phyloP scores from a whole-genome alignment of 2,888 invertebrate genomes.

The Coleophora flavipennella region DNA sequence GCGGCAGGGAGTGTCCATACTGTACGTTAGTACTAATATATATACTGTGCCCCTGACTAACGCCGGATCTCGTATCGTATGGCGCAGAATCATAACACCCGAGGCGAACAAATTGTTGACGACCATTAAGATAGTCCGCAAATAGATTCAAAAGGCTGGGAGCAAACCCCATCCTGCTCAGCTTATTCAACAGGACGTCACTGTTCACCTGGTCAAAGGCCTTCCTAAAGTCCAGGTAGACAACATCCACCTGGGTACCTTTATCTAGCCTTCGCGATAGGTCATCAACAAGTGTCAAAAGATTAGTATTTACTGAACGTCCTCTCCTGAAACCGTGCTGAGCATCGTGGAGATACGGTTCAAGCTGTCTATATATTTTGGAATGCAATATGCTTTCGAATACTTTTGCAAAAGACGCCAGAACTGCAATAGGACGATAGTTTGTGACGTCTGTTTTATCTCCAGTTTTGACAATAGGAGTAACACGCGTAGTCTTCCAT shows the following conservation, averaged over 20 bases:
- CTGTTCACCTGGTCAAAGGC: conserved; percentile 3
- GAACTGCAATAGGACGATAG: conserved; percentile 7
- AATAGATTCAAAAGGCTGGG: background rate
- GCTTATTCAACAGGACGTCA: conserved; percentile 1
- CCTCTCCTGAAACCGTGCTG: conserved; percentile 6
- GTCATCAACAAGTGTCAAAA: background rate
- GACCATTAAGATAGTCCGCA: background rate
- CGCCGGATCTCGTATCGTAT: conserved; percentile 3
- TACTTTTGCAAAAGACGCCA: conserved; percentile 5
- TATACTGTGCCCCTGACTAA: too few relatives aligned
- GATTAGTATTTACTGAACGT: conserved; percentile 6
- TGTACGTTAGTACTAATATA: too few relatives aligned
- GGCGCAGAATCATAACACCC: background rate
- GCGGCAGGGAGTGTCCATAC: too few relatives aligned
- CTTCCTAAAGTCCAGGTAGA: conserved; percentile 3
- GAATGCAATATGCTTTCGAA: conserved; percentile 4
- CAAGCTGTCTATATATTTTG: conserved; percentile 1
- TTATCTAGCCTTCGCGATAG: conserved; percentile 1
- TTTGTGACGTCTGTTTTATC: background rate
- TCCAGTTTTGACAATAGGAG: conserved; percentile 3
- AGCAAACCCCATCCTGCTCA: background rate
- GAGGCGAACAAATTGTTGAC: background rate
- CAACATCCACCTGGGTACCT: conserved; percentile 5
- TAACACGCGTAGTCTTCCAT: conserved; percentile 5
- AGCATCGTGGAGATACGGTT: conserved; percentile 1